Evolutionary conservation across 2,888 invertebrate species (phyloP), one percentile per base, ranked within the genome.

Genomic region (Polylopha cassiicola): DNA sequence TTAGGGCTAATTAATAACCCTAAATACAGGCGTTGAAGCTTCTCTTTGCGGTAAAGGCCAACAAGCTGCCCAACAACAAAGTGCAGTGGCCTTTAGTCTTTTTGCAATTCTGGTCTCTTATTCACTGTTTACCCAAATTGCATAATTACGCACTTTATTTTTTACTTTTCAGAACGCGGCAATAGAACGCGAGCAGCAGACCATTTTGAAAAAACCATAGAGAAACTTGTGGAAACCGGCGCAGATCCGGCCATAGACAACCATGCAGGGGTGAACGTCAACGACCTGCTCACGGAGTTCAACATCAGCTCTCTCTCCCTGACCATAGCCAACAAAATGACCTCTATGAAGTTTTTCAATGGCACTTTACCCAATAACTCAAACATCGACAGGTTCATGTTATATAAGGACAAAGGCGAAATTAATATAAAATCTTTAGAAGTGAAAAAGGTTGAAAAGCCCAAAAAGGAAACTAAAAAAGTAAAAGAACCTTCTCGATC

Each of bases 201-300:
- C 1, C 55, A 75, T 3, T 82, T 55, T 31, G 31, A 60, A 5
- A 65, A 71, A 22, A 81, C 86, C 6, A 73, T 87, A n/a, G 70
- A 74, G 32, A 44, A 65, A 0, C 43, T 88, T 1, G 43, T 87
- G 0, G 63, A 74, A n/a, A 43, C 70, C 21, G 75, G 77, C 3
- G 87, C 87, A 0, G 73, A 87, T 15, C 80, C 86, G 0, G 53
- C 58, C 39, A 57, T 78, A n/a, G 64, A 73, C 2, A 88, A 87
- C 43, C 70, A 77, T 31, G 70, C 73, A 0, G 87, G 86, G 0
- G 63, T 65, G 0, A 84, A 67, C 23, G 78, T 87, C 0, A 80
- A 79, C 32, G 62, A 69, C 1, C 59, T 87, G 0, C 61, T 88
- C 0, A 65, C 70, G 4, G 88, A 88, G 29, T 64, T 74, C 26